A percentile compares a stretch with the other conserved stretches of the same genome.
phyloP scores from a whole-genome alignment of 2,888 invertebrate species.

The Epiblema foenella region DNA sequence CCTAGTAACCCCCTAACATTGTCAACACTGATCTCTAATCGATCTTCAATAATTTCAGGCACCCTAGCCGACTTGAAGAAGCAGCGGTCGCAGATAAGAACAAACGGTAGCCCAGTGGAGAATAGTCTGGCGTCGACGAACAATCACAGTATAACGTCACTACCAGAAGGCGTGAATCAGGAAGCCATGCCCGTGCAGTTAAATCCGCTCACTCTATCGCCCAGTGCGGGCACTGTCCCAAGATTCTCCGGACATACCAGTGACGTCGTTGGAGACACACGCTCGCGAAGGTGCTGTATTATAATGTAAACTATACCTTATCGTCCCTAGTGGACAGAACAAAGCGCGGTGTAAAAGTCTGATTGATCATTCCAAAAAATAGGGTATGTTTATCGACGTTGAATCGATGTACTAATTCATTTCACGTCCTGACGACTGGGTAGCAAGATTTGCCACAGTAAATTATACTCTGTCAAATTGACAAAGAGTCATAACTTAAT shows the following conservation, averaged over 20 bases:
- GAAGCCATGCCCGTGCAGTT: conserved; percentile 76
- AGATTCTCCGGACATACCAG: conserved; percentile 91
- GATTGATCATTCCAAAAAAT: conserved; percentile 72
- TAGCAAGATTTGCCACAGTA: too few relatives aligned
- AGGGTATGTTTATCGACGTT: conserved; percentile 5
- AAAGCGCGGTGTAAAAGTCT: conserved; percentile 65
- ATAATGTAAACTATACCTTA: conserved; percentile 84
- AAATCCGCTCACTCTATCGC: conserved; percentile 76
- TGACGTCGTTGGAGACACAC: conserved; percentile 90
- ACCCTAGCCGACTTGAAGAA: conserved; percentile 97
- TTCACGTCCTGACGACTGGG: not conserved
- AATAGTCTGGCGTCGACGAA: conserved; percentile 74
- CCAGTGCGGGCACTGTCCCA: conserved; percentile 75
- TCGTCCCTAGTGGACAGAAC: conserved; percentile 42
- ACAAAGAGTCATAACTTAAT: too few relatives aligned
- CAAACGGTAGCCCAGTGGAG: conserved; percentile 85
- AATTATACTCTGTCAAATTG: too few relatives aligned
- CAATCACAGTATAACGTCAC: conserved; percentile 76
- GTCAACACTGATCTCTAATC: conserved; percentile 1
- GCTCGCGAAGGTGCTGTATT: conserved; percentile 89
- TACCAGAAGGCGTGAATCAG: conserved; percentile 70
- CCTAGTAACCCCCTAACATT: conserved; percentile 5
- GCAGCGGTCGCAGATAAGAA: conserved; percentile 93
- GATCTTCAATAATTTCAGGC: conserved; percentile 72
- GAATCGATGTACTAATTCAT: conserved; percentile 26